Percentiles rank a stretch among this genome's conserved stretches.
Conservation (phyloP, 2,888 invertebrate genomes). For the Cabera pusaria region DNA sequence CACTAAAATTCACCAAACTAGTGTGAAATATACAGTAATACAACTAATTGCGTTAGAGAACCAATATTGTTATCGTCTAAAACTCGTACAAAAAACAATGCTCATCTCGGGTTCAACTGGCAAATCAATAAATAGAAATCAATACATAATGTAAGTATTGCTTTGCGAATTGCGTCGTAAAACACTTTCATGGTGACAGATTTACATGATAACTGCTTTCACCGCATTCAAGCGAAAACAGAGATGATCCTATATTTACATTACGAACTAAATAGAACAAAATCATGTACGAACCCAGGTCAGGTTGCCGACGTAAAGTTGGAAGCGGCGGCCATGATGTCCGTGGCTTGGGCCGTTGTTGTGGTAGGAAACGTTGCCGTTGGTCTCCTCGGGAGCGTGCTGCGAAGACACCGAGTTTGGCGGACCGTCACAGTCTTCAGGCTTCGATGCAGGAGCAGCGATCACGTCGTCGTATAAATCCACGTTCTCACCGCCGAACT, state of each 20-base stretch:
- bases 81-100: no score
- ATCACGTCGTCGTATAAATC: constrained; percentile 98
- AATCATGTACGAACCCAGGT: constrained; percentile 93
- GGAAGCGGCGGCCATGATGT: constrained; percentile 91
- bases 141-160: constrained; percentile 1
- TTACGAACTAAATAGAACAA: constrained; percentile 64
- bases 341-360: constrained; percentile 89
- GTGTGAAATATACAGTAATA: no score
- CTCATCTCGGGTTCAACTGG: not conserved
- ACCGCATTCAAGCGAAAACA: constrained; percentile 42
- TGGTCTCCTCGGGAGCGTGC: constrained; percentile 86
- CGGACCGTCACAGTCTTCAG: constrained; percentile 83
- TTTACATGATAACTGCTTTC: constrained; percentile 36
- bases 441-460: constrained; percentile 87
- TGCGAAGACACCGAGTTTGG: constrained; percentile 81
- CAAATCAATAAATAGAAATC: constrained; percentile 9
- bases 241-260: constrained; percentile 67
- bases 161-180: constrained; percentile 11
- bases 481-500: constrained; percentile 93
- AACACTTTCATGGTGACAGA: constrained; percentile 24
- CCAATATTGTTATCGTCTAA: no score
- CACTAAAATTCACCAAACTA: no score
- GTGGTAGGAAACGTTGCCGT: constrained; percentile 86
- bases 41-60: no score
- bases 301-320: constrained; percentile 98